These are phyloP conservation scores for Pseudomyrmex pallidus DNA, from an alignment of 1,140 invertebrate genomes.

Conservation along the genomic window DNA sequence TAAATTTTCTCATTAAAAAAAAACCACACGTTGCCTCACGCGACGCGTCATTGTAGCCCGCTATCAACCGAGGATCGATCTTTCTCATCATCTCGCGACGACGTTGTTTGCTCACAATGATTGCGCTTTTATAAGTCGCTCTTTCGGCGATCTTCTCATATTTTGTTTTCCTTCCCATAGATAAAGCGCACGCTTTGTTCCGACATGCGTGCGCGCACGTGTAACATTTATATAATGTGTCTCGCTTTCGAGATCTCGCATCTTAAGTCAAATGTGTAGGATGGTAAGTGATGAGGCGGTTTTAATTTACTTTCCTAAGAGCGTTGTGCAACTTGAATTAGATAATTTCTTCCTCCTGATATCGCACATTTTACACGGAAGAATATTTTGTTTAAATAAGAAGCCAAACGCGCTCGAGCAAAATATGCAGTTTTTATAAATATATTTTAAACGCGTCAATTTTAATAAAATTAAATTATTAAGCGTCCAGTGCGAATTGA, in stretches of 20 bases:
- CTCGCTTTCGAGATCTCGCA: neutral
- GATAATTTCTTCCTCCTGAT: too few species aligned
- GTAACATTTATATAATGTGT: constrained; percentile 34
- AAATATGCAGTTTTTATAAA: too few species aligned
- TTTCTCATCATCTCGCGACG: constrained; percentile 49
- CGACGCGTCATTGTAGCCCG: constrained; percentile 3
- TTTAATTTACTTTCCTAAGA: too few species aligned
- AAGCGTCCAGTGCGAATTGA: too few species aligned
- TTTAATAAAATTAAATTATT: too few species aligned
- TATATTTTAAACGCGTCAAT: too few species aligned
- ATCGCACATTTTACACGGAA: too few species aligned
- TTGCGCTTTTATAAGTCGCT: constrained; percentile 8
- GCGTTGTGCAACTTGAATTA: too few species aligned
- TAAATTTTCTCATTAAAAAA: constrained; percentile 4
- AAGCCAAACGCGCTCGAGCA: too few species aligned
- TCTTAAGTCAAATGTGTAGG: neutral
- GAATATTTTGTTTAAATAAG: too few species aligned
- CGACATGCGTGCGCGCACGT: constrained; percentile 8
- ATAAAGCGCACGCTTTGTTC: constrained; percentile 1
- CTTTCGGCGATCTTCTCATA: constrained; percentile 2
- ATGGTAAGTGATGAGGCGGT: too few species aligned
- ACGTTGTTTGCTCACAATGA: constrained; percentile 2
- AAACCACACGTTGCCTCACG: neutral
- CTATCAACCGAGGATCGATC: constrained; percentile 34
- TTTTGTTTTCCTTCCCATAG: constrained; percentile 12